phyloP scores from a whole-genome alignment of 2,888 invertebrate genomes.

The Polymixis flavicincta region DNA sequence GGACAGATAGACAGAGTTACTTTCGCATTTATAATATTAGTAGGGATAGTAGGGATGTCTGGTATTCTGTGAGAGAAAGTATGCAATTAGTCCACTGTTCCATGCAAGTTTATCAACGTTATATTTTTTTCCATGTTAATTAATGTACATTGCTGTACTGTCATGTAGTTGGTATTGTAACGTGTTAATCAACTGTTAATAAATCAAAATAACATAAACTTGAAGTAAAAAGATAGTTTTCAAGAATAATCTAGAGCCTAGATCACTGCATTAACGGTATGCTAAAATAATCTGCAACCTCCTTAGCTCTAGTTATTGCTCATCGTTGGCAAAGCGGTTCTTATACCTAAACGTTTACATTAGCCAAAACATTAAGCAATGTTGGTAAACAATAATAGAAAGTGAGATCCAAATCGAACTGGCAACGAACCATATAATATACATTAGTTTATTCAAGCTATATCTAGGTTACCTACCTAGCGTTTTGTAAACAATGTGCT shows the following conservation, averaged over 20 bases:
- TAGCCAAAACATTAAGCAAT: background rate
- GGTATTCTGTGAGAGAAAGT: no score
- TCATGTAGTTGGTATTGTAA: no score
- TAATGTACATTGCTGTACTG: no score
- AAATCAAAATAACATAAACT: no score
- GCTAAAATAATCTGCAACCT: background rate
- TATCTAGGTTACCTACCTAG: background rate
- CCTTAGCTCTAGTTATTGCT: background rate
- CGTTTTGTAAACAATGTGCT: conserved; percentile 40
- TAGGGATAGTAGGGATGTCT: no score
- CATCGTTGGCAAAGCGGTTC: background rate
- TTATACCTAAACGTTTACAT: background rate
- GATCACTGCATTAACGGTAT: background rate
- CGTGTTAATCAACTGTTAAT: no score
- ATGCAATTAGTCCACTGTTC: no score
- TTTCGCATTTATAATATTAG: no score
- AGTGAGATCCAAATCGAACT: conserved; percentile 7
- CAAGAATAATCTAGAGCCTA: no score
- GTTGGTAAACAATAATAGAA: conserved; percentile 13
- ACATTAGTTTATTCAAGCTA: background rate
- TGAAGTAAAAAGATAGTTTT: background rate
- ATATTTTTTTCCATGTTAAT: no score
- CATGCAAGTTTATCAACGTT: no score
- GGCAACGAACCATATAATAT: conserved; percentile 11
- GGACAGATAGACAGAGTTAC: no score